Percentiles rank a stretch among this genome's conserved stretches.
Conservation (phyloP, 2,888 invertebrate species). For the Siphonodentalium dalli region DNA sequence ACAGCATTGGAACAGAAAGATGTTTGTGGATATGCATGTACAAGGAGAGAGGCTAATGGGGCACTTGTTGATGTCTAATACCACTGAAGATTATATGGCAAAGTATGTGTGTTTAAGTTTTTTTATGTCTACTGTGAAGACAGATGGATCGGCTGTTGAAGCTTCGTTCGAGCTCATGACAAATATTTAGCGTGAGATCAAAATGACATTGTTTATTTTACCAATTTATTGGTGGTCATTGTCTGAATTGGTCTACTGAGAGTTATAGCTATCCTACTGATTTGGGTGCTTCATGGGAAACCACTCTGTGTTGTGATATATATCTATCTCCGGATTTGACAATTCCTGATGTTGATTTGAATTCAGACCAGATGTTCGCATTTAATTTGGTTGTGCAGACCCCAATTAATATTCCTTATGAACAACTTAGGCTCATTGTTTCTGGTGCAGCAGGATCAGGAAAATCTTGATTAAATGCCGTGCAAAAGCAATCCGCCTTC, state of each 20-base stretch:
- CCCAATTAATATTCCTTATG: neutral
- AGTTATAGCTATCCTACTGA: constrained; percentile 13
- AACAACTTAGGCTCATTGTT: constrained; percentile 19
- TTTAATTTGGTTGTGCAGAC: constrained; percentile 24
- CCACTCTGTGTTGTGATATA: neutral
- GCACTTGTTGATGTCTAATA: constrained; percentile 12
- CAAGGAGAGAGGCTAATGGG: constrained; percentile 19
- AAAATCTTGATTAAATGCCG: constrained; percentile 26
- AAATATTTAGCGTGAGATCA: constrained; percentile 15
- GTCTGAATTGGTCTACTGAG: constrained; percentile 18
- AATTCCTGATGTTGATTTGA: constrained; percentile 21
- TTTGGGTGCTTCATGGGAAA: constrained; percentile 16
- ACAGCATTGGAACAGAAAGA: constrained; percentile 12
- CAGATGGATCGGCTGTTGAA: too few relatives aligned
- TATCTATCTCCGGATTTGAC: neutral
- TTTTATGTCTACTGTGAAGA: constrained; percentile 18
- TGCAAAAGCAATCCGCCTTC: constrained; percentile 11
- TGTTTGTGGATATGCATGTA: too few relatives aligned
- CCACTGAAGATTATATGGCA: too few relatives aligned
- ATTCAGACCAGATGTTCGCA: constrained; percentile 22
- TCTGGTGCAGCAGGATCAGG: constrained; percentile 29
- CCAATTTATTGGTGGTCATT: constrained; percentile 28
- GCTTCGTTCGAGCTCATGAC: constrained; percentile 18
- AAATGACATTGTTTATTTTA: constrained; percentile 11
- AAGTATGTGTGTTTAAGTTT: constrained; percentile 14